Base-by-base conservation (phyloP, 2,113 vertebrate genomes). In the Hippocampus comes region DNA sequence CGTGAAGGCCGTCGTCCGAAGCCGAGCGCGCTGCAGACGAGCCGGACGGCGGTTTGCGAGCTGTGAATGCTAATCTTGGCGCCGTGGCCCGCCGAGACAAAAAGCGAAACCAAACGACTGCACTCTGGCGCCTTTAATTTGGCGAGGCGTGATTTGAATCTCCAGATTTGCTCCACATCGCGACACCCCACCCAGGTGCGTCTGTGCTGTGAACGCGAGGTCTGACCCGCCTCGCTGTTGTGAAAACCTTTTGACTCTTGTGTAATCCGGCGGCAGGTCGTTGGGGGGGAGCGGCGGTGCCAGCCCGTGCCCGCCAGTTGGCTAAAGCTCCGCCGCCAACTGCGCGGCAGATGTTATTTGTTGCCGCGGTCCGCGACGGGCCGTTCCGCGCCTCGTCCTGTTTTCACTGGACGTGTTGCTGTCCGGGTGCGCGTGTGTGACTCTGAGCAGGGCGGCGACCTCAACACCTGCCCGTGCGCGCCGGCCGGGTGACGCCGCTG, bases 271-370 rank as follows among this genome's bases (percentile, higher is more conserved):
- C 88, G 80, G 89, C 64, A 77, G 89, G 85, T 90, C 86, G 85
- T 90, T 84, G 82, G 80, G 87, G 81, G 23, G 1, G 15, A 83
- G 85, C 84, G 81, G 84, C 61, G 81, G 73, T 82, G 80, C 77
- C 78, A 27, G 80, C 85, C 82, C 86, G 90, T 86, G 89, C 76
- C 79, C 86, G 80, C 86, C 88, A 79, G 84, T 85, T 78, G 89
- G 89, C 82, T 89, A 88, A 88, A 87, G 86, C 84, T 78, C 72
- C 69, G 65, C 72, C 78, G 87, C 87, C 92, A 93, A 91, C 91
- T 91, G 91, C 88, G 85, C 83, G 90, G 76, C 92, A 93, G 92
- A 92, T 93, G 92, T 90, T 92, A 74, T 89, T 87, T 86, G 79
- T 84, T 63, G 70, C 77, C 84, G 76, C 61, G 21, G 70, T 77